phyloP scores from a whole-genome alignment of 1,140 invertebrate species.

The Neotoxoptera formosana region DNA sequence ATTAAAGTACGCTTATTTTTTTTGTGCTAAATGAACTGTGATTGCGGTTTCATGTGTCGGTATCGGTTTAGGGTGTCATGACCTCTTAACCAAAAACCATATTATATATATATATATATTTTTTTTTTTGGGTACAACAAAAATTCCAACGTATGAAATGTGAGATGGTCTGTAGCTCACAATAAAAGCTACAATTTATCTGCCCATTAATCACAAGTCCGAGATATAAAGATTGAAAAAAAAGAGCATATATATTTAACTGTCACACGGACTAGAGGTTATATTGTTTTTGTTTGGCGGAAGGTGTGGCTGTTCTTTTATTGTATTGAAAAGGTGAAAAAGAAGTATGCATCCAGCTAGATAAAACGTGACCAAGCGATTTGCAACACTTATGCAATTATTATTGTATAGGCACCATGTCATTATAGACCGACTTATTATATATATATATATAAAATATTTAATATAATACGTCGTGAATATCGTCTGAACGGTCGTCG shows the following conservation, averaged over 20 bases:
- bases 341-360: constrained; percentile 1
- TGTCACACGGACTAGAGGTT: not conserved
- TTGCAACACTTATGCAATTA: constrained; percentile 36
- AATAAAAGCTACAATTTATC: constrained; percentile 47
- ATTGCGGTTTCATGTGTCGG: constrained; percentile 14
- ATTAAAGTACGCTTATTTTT: not conserved
- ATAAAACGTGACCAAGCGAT: constrained; percentile 53
- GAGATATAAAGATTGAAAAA: not conserved
- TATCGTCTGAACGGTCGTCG: not conserved
- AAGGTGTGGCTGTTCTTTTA: not conserved
- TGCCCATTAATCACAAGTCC: constrained; percentile 30
- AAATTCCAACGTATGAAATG: not conserved
- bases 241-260: constrained; percentile 21
- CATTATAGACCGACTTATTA: constrained; percentile 3
- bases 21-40: constrained; percentile 20
- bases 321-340: constrained; percentile 42
- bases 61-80: not conserved
- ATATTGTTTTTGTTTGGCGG: constrained; percentile 33
- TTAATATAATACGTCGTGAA: not conserved
- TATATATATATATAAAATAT: not conserved
- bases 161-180: not conserved
- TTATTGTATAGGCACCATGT: not conserved
- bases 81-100: not conserved
- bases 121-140: not conserved
- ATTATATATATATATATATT: not conserved